Evolutionary conservation across 2,113 vertebrate genomes (phyloP).

Genomic region (Promerops cafer): DNA sequence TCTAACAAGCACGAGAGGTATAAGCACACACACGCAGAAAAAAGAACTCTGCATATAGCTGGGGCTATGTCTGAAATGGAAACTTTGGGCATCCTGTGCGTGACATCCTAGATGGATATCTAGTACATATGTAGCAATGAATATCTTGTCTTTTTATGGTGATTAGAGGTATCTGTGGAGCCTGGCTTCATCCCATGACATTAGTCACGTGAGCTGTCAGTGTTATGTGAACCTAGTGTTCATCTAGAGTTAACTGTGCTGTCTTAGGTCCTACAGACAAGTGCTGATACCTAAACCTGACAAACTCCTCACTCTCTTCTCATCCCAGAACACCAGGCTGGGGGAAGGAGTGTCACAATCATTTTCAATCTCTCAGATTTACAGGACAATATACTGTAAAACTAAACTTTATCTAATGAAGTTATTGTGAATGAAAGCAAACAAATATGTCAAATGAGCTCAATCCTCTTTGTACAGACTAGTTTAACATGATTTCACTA

Average conservation of each 20-base stretch:
- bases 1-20: background rate
- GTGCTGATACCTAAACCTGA: background rate
- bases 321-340: background rate
- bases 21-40: background rate
- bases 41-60: background rate
- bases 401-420: background rate
- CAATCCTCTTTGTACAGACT: background rate
- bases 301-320: background rate
- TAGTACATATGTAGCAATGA: background rate
- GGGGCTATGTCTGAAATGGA: background rate
- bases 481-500: background rate
- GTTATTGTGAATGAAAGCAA: background rate
- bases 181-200: background rate
- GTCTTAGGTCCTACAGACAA: background rate
- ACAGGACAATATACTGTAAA: background rate
- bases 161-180: background rate
- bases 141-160: background rate
- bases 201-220: background rate
- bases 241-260: background rate
- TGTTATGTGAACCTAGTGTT: background rate
- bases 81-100: rapidly evolving
- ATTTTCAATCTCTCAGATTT: background rate
- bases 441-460: background rate
- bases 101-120: background rate
- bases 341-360: background rate